Evolutionary conservation across 2,797 vertebrate genomes (phyloP).

Genomic region (Cirrhinus mrigala): DNA sequence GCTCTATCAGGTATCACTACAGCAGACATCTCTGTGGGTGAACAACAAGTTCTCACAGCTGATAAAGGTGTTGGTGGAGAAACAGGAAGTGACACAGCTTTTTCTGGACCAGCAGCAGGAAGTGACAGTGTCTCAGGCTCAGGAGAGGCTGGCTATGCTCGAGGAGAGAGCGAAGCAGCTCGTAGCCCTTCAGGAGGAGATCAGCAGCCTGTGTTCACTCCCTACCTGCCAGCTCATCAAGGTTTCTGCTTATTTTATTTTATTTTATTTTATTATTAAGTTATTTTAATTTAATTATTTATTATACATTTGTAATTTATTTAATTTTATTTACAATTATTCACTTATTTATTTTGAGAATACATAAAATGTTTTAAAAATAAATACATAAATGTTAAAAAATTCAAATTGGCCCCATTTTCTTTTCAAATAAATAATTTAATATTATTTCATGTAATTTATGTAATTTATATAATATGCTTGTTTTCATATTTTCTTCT

Average conservation of each 20-base stretch:
- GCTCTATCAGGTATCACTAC: slow-evolving; percentile 72
- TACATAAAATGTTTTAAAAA: neutral
- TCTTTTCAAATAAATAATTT: neutral
- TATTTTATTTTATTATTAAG: neutral
- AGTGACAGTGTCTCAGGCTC: slow-evolving; percentile 65
- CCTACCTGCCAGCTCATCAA: slow-evolving; percentile 76
- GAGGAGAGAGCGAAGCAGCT: slow-evolving; percentile 68
- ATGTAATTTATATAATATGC: neutral
- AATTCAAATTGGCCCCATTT: no score
- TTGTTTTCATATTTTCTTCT: neutral
- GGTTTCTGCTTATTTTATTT: slow-evolving; percentile 60
- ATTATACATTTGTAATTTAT: no score
- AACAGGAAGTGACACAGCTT: slow-evolving; percentile 72
- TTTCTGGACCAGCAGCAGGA: slow-evolving; percentile 73
- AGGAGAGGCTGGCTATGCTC: slow-evolving; percentile 68
- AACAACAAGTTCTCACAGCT: slow-evolving; percentile 75
- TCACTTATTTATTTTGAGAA: neutral
- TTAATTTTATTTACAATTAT: no score
- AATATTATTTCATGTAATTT: neutral
- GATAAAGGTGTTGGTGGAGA: slow-evolving; percentile 75
- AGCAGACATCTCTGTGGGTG: slow-evolving; percentile 79
- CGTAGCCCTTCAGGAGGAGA: slow-evolving; percentile 70
- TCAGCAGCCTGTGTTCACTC: slow-evolving; percentile 66
- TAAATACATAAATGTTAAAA: no score
- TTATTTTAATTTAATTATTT: no score